A percentile compares a stretch with the other conserved stretches of the same genome.
Evolutionary conservation across 2,888 invertebrate species (phyloP).

Genomic region (Ecdyonurus torrentis): DNA sequence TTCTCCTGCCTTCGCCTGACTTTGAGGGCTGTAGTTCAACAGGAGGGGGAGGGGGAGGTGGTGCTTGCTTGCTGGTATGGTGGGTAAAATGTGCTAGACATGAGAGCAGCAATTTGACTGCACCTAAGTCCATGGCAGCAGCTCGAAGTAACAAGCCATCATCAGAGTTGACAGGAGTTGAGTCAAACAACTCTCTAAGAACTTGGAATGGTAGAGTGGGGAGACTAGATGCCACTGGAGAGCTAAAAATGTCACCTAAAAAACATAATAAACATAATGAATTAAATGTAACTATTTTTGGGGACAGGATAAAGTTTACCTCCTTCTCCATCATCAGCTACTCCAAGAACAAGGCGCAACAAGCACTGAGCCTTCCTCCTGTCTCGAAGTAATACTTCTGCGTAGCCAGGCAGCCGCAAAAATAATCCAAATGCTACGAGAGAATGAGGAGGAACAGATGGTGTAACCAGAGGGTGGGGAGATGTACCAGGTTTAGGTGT

Average conservation of each 20-base stretch:
- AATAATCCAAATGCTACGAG: slow-evolving; percentile 81
- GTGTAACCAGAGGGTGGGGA: slow-evolving; percentile 3
- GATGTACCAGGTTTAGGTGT: neutral
- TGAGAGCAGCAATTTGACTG: slow-evolving; percentile 66
- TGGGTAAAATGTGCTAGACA: slow-evolving; percentile 83
- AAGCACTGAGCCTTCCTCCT: slow-evolving; percentile 73
- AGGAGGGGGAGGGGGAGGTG: neutral
- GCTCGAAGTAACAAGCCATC: slow-evolving; percentile 58
- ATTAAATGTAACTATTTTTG: neutral
- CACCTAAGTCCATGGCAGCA: slow-evolving; percentile 68
- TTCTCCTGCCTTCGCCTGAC: neutral
- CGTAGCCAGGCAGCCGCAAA: slow-evolving; percentile 76
- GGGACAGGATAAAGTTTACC: slow-evolving; percentile 30
- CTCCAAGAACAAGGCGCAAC: slow-evolving; percentile 71
- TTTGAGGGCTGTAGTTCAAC: neutral
- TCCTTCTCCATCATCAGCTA: slow-evolving; percentile 83
- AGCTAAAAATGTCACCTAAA: slow-evolving; percentile 50
- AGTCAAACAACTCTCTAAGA: slow-evolving; percentile 56
- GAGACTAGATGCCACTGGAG: slow-evolving; percentile 45
- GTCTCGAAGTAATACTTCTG: slow-evolving; percentile 70
- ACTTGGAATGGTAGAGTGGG: slow-evolving; percentile 67
- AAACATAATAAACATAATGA: slow-evolving; percentile 4
- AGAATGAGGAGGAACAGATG: slow-evolving; percentile 66
- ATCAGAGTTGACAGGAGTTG: slow-evolving; percentile 53
- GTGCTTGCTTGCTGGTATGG: slow-evolving; percentile 27